A percentile compares a stretch with the other conserved stretches of the same genome.
phyloP scores from a whole-genome alignment of 2,113 vertebrate genomes.

The Hyla sarda region DNA sequence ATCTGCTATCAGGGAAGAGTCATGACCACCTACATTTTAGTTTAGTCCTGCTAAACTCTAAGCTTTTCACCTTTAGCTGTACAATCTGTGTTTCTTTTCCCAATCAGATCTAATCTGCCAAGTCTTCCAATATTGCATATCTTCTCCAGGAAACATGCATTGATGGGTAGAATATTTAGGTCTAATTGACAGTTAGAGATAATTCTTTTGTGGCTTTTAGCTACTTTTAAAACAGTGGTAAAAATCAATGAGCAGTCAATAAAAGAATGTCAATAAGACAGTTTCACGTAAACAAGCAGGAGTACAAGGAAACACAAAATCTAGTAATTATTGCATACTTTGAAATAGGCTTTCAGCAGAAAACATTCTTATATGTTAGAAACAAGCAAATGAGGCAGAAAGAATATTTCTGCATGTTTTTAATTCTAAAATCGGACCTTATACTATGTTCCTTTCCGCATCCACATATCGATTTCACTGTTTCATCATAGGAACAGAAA shows the following conservation, averaged over 20 bases:
- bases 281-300: conserved; percentile 20
- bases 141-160: conserved; percentile 16
- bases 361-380: neutral
- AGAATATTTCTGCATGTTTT: neutral
- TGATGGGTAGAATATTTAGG: conserved; percentile 40
- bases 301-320: conserved; percentile 44
- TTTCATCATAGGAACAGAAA: too few relatives aligned
- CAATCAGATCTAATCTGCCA: conserved; percentile 1
- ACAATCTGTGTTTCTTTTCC: neutral
- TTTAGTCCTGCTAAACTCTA: neutral
- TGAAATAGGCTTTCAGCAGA: neutral
- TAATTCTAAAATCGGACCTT: neutral
- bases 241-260: conserved; percentile 52
- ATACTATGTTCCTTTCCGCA: too few relatives aligned
- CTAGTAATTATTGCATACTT: neutral
- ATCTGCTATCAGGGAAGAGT: too few relatives aligned
- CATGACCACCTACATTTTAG: too few relatives aligned
- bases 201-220: conserved; percentile 45
- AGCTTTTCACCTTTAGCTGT: neutral
- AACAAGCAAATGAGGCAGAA: neutral
- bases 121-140: neutral
- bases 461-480: too few relatives aligned
- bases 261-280: conserved; percentile 40
- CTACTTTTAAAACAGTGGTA: conserved; percentile 46
- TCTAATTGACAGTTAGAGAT: conserved; percentile 49